These are phyloP conservation scores for Myanophis thanlyinensis DNA, from an alignment of 2,113 vertebrate species.

Conservation along the genomic window DNA sequence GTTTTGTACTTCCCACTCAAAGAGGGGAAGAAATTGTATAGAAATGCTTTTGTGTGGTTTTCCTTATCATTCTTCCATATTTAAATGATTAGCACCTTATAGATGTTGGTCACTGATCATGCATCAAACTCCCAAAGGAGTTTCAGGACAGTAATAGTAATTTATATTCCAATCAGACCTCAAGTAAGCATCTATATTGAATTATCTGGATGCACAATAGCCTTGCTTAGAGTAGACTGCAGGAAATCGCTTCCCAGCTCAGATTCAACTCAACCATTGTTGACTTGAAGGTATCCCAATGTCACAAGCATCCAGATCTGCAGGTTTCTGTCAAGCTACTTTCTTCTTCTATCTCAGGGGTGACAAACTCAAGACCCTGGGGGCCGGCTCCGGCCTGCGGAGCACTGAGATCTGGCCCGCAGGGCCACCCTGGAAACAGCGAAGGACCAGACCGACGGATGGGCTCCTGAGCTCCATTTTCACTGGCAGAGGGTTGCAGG, in stretches of 20 bases:
- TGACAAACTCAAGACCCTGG: too few relatives aligned
- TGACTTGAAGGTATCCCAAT: not conserved
- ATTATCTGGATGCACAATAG: not conserved
- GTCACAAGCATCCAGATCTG: not conserved
- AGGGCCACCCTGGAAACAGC: too few relatives aligned
- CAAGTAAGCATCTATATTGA: not conserved
- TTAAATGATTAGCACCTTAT: conserved; percentile 49
- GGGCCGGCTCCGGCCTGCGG: too few relatives aligned
- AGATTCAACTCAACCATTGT: not conserved
- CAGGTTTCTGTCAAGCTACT: not conserved
- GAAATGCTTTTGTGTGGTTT: not conserved
- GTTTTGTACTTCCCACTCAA: not conserved
- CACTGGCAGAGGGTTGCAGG: too few relatives aligned
- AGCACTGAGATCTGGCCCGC: too few relatives aligned
- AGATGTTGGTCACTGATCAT: conserved; percentile 33
- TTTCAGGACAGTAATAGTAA: not conserved
- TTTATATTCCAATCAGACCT: not conserved
- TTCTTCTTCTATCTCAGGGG: not conserved
- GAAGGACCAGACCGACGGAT: too few relatives aligned
- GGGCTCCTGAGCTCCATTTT: too few relatives aligned
- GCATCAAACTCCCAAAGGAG: conserved; percentile 19
- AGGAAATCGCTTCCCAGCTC: not conserved
- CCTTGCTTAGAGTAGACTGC: too few relatives aligned
- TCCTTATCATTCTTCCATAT: conserved; percentile 29
- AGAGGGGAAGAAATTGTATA: not conserved